Percentiles rank a stretch among this genome's conserved stretches.
These are phyloP conservation scores for Heliangelus exortis DNA, from an alignment of 2,797 vertebrate species.

Conservation along the genomic window DNA sequence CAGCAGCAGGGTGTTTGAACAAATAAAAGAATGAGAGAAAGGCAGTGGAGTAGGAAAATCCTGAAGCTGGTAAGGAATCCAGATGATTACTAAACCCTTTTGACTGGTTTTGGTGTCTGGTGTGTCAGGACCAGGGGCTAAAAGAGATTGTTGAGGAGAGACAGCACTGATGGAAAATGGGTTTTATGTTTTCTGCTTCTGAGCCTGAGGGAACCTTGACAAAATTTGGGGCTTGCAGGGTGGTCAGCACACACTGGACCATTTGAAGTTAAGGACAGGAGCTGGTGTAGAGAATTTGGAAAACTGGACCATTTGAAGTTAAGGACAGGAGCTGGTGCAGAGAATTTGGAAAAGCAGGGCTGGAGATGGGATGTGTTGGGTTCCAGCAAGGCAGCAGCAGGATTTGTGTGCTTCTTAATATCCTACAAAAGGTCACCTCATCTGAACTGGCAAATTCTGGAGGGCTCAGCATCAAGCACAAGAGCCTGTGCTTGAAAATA, in stretches of 20 bases:
- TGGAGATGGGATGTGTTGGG: accelerated
- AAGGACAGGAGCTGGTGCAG: background rate
- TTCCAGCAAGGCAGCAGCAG: background rate
- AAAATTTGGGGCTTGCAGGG: background rate
- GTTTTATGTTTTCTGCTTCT: background rate
- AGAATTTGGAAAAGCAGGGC: background rate
- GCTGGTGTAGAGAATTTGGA: background rate
- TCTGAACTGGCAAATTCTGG: background rate
- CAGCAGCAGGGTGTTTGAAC: background rate
- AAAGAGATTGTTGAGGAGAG: background rate
- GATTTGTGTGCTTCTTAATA: background rate
- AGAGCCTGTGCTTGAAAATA: background rate
- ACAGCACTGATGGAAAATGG: background rate
- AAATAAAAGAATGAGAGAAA: background rate
- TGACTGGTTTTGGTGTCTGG: background rate
- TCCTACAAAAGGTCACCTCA: background rate
- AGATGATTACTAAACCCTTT: background rate
- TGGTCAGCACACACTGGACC: background rate
- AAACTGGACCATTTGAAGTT: background rate
- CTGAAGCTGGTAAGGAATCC: background rate
- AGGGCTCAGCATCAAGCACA: background rate
- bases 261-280: background rate
- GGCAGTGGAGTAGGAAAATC: background rate
- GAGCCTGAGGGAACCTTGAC: background rate
- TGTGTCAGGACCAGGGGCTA: no score